Percentiles rank a stretch among this genome's conserved stretches.
phyloP scores from a whole-genome alignment of 2,113 vertebrate genomes.

The Rousettus leschenaultii region DNA sequence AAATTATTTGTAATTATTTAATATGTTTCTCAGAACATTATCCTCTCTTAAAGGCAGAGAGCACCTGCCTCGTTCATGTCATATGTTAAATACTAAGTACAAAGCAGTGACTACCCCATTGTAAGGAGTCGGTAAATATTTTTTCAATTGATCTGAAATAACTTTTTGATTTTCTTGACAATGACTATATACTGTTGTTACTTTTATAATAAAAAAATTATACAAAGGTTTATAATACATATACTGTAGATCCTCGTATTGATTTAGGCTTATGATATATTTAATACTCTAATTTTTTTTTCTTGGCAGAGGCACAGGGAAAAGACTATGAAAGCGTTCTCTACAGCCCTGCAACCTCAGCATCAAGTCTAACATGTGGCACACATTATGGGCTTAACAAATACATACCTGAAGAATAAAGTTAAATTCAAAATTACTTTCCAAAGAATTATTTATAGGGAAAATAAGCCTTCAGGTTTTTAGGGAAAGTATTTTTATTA shows the following conservation, averaged over 20 bases:
- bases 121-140: background rate
- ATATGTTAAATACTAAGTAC: background rate
- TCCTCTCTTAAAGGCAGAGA: background rate
- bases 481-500: background rate
- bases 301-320: background rate
- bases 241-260: background rate
- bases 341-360: background rate
- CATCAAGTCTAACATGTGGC: background rate
- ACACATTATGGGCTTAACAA: background rate
- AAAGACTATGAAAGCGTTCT: background rate
- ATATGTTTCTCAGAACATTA: background rate
- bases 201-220: background rate
- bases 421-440: background rate
- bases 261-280: background rate
- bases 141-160: background rate
- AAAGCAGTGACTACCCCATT: background rate
- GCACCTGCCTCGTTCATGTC: background rate
- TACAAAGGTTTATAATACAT: background rate
- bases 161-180: background rate
- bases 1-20: background rate
- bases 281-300: background rate
- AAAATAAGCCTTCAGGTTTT: background rate
- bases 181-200: background rate
- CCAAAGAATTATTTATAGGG: background rate
- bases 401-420: background rate